These are phyloP conservation scores for Drosophila pandora DNA, from an alignment of 1,140 invertebrate species.

Conservation along the genomic window DNA sequence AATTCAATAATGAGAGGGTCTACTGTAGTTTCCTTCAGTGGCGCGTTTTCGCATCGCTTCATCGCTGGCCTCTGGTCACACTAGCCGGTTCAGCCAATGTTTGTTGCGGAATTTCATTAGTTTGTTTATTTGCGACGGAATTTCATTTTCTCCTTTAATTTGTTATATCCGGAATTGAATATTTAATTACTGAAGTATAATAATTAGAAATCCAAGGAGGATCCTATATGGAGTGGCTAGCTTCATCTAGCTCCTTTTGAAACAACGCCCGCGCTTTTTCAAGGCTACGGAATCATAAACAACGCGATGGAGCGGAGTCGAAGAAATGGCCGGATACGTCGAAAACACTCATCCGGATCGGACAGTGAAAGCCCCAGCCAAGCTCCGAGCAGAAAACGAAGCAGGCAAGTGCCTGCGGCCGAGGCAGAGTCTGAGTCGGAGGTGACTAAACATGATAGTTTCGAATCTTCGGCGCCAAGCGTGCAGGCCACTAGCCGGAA, in stretches of 20 bases:
- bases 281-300: conserved; percentile 1
- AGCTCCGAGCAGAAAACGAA: conserved; percentile 13
- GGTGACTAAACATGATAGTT: neutral
- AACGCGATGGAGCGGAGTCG: conserved; percentile 32
- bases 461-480: neutral
- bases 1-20: neutral
- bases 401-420: neutral
- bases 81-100: neutral
- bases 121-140: neutral
- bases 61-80: conserved; percentile 4
- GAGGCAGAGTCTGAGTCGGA: neutral
- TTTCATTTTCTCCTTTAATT: neutral
- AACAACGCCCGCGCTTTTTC: conserved; percentile 26
- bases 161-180: no score
- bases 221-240: no score
- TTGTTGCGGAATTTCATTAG: conserved; percentile 5
- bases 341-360: conserved; percentile 8
- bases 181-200: no score
- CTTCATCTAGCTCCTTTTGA: neutral
- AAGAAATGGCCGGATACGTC: conserved; percentile 5
- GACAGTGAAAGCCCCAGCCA: conserved; percentile 12
- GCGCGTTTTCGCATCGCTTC: neutral
- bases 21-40: neutral
- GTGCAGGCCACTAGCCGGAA: neutral
- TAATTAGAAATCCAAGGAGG: no score